Conservation (phyloP, 2,888 invertebrate genomes). For the Amphipoea lucens region DNA sequence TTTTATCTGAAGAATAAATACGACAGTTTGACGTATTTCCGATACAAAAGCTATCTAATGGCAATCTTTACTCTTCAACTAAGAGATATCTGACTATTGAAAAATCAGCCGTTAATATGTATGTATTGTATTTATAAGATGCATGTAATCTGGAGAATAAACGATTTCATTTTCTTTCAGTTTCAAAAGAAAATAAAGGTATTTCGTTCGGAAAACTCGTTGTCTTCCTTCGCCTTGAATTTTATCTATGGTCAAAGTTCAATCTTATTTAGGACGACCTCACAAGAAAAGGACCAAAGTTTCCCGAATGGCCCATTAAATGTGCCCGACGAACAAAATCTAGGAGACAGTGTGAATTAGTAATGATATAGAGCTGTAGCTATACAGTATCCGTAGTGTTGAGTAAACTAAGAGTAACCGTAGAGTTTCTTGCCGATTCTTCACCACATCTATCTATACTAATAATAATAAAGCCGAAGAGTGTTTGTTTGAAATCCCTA, state of each 20-base stretch:
- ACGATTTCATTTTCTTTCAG: not conserved
- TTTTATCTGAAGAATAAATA: not conserved
- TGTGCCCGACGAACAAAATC: conserved; percentile 20
- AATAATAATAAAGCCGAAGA: not conserved
- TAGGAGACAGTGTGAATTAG: conserved; percentile 43
- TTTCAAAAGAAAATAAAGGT: not conserved
- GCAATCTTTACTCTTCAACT: not conserved
- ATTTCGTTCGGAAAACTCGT: conserved; percentile 18
- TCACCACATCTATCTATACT: not conserved
- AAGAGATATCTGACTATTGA: not conserved
- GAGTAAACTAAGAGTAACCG: not conserved
- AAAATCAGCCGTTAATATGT: not conserved
- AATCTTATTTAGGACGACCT: conserved; percentile 50
- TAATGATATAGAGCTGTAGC: not conserved
- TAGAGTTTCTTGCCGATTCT: not conserved
- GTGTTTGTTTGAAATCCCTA: not conserved
- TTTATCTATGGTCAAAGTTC: conserved; percentile 53
- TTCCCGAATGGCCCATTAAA: conserved; percentile 39
- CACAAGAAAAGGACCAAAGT: conserved; percentile 30
- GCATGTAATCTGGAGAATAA: not conserved
- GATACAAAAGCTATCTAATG: not conserved
- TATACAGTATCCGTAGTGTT: not conserved
- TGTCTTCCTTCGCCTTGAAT: conserved; percentile 27
- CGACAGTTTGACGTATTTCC: not conserved
- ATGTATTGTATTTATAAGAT: too few species aligned